Evolutionary conservation across 1,140 invertebrate genomes (phyloP), one percentile per base, ranked within the genome.

Genomic region (Trachymyrmex cornetzi): DNA sequence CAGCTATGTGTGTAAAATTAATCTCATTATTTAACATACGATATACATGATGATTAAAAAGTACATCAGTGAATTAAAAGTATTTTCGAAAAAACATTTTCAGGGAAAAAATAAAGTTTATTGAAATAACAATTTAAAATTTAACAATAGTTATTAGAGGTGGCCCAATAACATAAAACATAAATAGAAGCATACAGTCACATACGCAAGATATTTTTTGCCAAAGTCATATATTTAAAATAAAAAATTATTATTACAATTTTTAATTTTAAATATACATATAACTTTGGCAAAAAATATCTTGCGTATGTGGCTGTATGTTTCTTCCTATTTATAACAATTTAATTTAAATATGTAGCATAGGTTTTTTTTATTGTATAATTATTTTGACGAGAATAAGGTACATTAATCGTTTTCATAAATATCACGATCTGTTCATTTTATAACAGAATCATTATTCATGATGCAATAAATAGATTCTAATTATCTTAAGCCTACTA

Each of bases 401-500:
- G 3, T 30, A n/a, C 2, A 19, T 77, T 69, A 11, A 19, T 12
- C 19, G 11, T 6, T 75, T 55, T 30, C 24, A 3, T 44, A 61
- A 59, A 34, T 61, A 22, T 57, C 55, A 24, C n/a, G 24, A 34
- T 67, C 9, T 67, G 7, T 27, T 24, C 14, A n/a, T 6, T 67
- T 77, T 44, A 38, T 30, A 4, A 79, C 14, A 12, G 14, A 57
- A 44, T 59, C 7, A 24, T 38, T 24, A 48, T 48, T 61, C 19
- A 19, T 2, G 63, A 48, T 57, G 12, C 44, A 38, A 64, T 67
- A 71, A 34, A 71, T 19, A 12, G 16, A 53, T 75, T 9, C 16
- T 85, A 12, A 55, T 44, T 85, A 79, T 3, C 3, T n/a, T 3
- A 30, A 77, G 2, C 14, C 27, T 16, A 85, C 55, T 64, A 53